phyloP scores from a whole-genome alignment of 1,140 invertebrate genomes.

The Drosophila aff. region DNA sequence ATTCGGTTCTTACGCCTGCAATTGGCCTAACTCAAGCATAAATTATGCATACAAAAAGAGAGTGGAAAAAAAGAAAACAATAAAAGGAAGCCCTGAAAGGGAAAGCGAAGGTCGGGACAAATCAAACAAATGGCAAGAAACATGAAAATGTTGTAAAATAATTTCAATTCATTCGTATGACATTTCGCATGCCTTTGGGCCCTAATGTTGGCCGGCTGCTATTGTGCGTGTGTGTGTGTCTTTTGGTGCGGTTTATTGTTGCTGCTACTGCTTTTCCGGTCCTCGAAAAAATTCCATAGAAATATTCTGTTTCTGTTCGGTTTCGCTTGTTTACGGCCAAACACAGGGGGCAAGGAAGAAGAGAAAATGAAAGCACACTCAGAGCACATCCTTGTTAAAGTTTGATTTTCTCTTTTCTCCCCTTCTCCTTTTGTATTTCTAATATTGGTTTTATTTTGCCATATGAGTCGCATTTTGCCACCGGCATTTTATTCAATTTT shows the following conservation, averaged over 20 bases:
- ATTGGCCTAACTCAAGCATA: constrained; percentile 58
- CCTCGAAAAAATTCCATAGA: constrained; percentile 21
- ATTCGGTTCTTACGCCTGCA: constrained; percentile 40
- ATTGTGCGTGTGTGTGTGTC: constrained; percentile 22
- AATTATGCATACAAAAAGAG: constrained; percentile 61
- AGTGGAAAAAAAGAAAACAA: constrained; percentile 23
- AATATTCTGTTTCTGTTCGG: constrained; percentile 39
- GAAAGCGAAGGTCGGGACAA: constrained; percentile 41
- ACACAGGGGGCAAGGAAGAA: constrained; percentile 21
- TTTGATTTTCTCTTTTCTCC: constrained; percentile 25
- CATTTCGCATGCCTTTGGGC: constrained; percentile 56
- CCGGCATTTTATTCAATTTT: constrained; percentile 46
- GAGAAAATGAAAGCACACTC: constrained; percentile 19
- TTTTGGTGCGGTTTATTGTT: constrained; percentile 27
- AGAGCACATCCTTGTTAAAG: constrained; percentile 36
- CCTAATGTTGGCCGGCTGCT: constrained; percentile 12
- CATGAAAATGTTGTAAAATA: constrained; percentile 81
- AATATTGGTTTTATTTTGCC: constrained; percentile 21
- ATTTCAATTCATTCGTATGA: constrained; percentile 71
- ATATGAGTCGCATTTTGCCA: constrained; percentile 23
- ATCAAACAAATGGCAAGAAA: constrained; percentile 67
- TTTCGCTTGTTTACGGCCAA: constrained; percentile 57
- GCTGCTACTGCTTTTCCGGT: constrained; percentile 21
- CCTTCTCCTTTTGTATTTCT: constrained; percentile 16
- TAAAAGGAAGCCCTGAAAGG: constrained; percentile 10